Evolutionary conservation across 2,888 invertebrate genomes (phyloP), one percentile per base, ranked within the genome.

Genomic region (Agonopterix subpropinquella): DNA sequence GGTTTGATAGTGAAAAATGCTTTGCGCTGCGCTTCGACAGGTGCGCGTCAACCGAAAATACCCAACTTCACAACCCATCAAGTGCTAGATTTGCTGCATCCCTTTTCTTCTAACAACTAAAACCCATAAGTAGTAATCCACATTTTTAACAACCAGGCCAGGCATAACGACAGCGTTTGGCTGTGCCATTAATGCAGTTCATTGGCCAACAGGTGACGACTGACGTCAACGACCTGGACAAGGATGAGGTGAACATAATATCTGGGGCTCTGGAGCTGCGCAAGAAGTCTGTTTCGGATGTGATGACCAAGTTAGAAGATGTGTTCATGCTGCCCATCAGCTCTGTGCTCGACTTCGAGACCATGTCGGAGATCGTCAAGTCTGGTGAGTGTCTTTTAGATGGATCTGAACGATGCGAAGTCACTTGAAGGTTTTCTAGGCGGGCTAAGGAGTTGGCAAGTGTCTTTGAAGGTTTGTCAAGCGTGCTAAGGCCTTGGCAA

Each of bases 291-390:
- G 99, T 98, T 1, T 87, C 90, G 0, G 96, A 98, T 66, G 95
- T 98, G 11, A 99, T 99, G 99, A 99, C 99, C 7, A 94, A 94
- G 68, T 92, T 99, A 47, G 96, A 97, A 64, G 98, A 99, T 79
- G 96, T 96, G 36, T 99, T 95, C 82, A 99, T 99, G 98, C 88
- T 99, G 55, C 95, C 97, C 42, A 92, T 96, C 63, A 95, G 96
- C 64, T 93, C 96, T 0, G 88, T 95, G 8, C 90, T 99, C 49
- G 98, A 98, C 87, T 99, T 99, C 78, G 97, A 98, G 79, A 98
- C 98, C 0, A 96, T 99, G 71, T 95, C 97, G 0, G 96, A 98
- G 73, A 98, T 99, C 52, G 96, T 98, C 91, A 97, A 97, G 72
- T 95, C 96, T 56, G 97, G 94, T 93, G 64, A 75, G 80, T 57